phyloP scores from a whole-genome alignment of 2,113 vertebrate species.

The Scomber scombrus region DNA sequence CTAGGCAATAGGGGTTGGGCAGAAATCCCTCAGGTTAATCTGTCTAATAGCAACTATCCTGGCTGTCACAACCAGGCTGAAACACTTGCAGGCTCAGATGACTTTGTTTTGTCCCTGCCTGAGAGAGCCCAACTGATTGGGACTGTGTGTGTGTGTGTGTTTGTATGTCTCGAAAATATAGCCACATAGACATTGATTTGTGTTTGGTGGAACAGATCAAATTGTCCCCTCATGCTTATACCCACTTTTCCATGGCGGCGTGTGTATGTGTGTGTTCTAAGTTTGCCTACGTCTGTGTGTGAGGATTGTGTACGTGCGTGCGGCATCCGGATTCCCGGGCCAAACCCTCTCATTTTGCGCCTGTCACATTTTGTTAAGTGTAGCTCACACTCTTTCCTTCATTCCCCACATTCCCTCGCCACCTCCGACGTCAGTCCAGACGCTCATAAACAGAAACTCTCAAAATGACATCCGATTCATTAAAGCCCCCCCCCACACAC shows the following conservation, averaged over 20 bases:
- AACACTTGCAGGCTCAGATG: slow-evolving; percentile 50
- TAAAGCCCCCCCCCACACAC: slow-evolving; percentile 36
- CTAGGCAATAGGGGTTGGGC: not conserved
- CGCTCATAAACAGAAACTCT: slow-evolving; percentile 67
- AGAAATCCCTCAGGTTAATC: slow-evolving; percentile 55
- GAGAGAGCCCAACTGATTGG: slow-evolving; percentile 52
- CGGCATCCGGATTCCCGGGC: slow-evolving; percentile 41
- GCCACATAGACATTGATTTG: slow-evolving; percentile 64
- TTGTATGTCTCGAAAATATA: slow-evolving; percentile 44
- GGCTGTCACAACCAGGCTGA: slow-evolving; percentile 46
- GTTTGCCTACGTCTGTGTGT: slow-evolving; percentile 1
- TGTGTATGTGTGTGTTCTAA: slow-evolving; percentile 15
- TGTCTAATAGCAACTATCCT: slow-evolving; percentile 60
- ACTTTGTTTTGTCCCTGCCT: slow-evolving; percentile 62
- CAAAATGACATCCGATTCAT: slow-evolving; percentile 77
- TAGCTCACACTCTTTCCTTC: slow-evolving; percentile 65
- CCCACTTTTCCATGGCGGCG: slow-evolving; percentile 39
- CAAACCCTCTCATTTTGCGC: slow-evolving; percentile 79
- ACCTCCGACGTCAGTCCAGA: slow-evolving; percentile 56
- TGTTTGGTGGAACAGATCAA: slow-evolving; percentile 68
- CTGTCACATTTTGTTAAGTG: slow-evolving; percentile 79
- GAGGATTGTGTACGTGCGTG: slow-evolving; percentile 1
- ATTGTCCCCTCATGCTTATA: slow-evolving; percentile 61
- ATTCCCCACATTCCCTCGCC: slow-evolving; percentile 67
- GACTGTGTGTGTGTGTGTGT: slow-evolving; percentile 29